phyloP scores from a whole-genome alignment of 2,113 vertebrate species.

The Lonchura striata region DNA sequence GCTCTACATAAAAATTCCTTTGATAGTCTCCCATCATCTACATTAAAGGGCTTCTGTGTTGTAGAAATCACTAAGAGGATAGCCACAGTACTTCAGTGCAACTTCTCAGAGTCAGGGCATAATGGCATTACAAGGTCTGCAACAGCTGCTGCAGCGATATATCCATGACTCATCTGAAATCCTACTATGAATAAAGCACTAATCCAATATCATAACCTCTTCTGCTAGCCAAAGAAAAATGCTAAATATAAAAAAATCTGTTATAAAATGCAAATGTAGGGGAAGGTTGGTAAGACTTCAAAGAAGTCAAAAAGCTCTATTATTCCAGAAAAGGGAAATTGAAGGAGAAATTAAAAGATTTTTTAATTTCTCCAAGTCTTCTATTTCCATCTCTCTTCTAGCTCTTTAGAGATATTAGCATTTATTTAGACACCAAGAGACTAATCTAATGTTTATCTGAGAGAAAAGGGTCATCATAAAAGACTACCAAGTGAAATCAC shows the following conservation, averaged over 20 bases:
- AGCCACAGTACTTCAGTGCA: neutral
- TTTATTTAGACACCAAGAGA: neutral
- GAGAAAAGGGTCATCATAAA: neutral
- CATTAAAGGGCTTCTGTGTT: neutral
- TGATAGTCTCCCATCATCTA: neutral
- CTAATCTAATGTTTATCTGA: neutral
- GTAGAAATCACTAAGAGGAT: neutral
- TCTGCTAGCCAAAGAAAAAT: constrained; percentile 9
- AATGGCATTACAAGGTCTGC: constrained; percentile 51
- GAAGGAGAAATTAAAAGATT: neutral
- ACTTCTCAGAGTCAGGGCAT: constrained; percentile 20
- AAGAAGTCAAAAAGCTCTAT: neutral
- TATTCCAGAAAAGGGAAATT: neutral
- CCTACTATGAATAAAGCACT: constrained; percentile 31
- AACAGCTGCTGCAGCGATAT: constrained; percentile 53
- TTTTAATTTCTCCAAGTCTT: neutral
- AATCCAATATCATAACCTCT: constrained; percentile 22
- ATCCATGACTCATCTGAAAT: constrained; percentile 52
- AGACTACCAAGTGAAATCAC: neutral
- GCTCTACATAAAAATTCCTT: neutral
- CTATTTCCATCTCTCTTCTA: neutral
- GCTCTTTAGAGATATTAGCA: neutral
- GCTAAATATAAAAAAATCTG: constrained; percentile 32
- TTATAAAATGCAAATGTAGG: neutral
- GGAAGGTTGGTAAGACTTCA: neutral